Evolutionary conservation across 2,113 vertebrate genomes (phyloP).

Genomic region (Thermophis baileyi): DNA sequence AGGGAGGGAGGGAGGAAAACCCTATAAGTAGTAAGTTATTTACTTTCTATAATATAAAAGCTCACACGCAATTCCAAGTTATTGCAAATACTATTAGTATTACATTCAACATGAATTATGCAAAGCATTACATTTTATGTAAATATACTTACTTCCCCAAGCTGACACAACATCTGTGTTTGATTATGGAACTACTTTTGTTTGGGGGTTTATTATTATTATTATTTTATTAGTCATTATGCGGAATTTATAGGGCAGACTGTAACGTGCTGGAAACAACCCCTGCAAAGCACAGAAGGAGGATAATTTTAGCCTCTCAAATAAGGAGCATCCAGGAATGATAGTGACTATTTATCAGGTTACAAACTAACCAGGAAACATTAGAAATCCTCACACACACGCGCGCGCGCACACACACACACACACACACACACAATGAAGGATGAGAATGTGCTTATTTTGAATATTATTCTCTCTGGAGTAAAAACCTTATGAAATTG

Average conservation of each 20-base stretch:
- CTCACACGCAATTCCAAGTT: not conserved
- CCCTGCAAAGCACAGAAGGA: not conserved
- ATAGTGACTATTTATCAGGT: not conserved
- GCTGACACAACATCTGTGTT: not conserved
- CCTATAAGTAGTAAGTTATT: not conserved
- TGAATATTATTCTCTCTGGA: too few relatives aligned
- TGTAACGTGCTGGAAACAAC: not conserved
- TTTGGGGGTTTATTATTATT: not conserved
- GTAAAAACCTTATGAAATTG: too few relatives aligned
- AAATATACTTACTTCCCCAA: slow-evolving; percentile 3
- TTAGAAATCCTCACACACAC: not conserved
- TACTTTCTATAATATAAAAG: not conserved
- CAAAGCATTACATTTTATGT: slow-evolving; percentile 19
- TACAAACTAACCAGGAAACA: not conserved
- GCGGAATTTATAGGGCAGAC: not conserved
- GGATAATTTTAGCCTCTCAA: not conserved
- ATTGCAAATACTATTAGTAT: not conserved
- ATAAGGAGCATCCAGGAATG: not conserved
- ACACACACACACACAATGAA: not conserved
- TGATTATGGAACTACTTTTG: not conserved
- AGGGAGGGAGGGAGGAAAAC: not conserved
- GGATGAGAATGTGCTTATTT: not conserved
- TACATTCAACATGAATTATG: slow-evolving; percentile 22
- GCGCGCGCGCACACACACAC: not conserved
- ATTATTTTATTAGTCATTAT: not conserved